Evolutionary conservation across 2,113 vertebrate genomes (phyloP), one percentile per base, ranked within the genome.

Genomic region (Agelaius tricolor): DNA sequence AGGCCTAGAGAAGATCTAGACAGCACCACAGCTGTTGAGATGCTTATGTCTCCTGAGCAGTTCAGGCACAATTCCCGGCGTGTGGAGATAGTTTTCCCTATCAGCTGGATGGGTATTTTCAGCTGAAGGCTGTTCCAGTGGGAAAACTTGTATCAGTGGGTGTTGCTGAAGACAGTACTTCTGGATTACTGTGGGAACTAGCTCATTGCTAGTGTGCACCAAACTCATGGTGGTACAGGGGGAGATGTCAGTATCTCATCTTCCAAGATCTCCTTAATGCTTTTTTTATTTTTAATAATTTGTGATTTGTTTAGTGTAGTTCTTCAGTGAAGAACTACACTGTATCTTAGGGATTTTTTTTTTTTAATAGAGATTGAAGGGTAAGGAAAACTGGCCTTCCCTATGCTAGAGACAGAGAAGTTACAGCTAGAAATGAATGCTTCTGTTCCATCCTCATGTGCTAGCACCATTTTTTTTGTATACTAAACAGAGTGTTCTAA

Each of bases 401-500:
- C 24, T 59, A 22, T 80, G 20, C 69, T 92, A 86, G 65, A 93
- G 87, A 87, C 43, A 92, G 80, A 94, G 51, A 89, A 89, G 73
- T 90, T 91, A 79, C 13, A 78, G 59, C 69, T 59, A 67, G 69
- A 88, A 94, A 75, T 75, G 49, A 94, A 63, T 91, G 79, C 41
- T 74, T 94, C 84, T 95, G 59, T 94, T 97, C 79, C 90, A 95
- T 94, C 44, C 83, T 81, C 44, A 52, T 35, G 17, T 54, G 51
- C 78, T 93, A 85, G 58, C 63, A 73, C 58, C 16, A 24, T 71
- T 97, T 95, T 87, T 93, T 78, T 90, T 85, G 22, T 82, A 24
- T 74, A 75, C 51, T 84, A 93, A 97, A 95, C 84, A 94, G 76
- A 89, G 49, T 91, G 59, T 85, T 97, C 82, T 96, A 97, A 96